phyloP scores from a whole-genome alignment of 2,888 invertebrate species.

The Cecidostiba fungosa region DNA sequence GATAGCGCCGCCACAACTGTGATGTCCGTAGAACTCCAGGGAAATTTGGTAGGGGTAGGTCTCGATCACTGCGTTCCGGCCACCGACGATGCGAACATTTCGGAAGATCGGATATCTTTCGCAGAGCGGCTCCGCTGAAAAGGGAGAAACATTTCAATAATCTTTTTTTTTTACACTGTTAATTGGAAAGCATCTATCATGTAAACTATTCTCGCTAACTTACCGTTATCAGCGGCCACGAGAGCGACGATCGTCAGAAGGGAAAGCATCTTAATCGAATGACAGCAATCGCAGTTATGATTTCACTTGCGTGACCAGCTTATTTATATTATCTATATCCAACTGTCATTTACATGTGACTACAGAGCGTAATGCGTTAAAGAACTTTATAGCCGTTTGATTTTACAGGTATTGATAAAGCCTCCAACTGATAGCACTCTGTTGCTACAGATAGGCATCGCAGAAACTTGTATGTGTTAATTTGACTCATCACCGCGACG shows the following conservation, averaged over 20 bases:
- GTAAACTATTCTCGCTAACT: background rate
- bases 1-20: conserved; percentile 83
- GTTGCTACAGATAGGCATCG: conserved; percentile 36
- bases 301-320: background rate
- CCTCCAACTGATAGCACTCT: conserved; percentile 10
- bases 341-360: background rate
- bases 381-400: conserved; percentile 18
- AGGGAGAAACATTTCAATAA: background rate
- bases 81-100: conserved; percentile 81
- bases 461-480: conserved; percentile 7
- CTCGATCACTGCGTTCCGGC: conserved; percentile 80
- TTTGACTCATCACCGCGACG: background rate
- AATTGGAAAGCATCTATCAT: background rate
- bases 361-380: background rate
- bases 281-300: background rate
- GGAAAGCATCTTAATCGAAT: conserved; percentile 27
- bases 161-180: too few species aligned
- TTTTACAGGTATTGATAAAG: conserved; percentile 40
- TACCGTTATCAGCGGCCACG: conserved; percentile 23
- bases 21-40: conserved; percentile 77
- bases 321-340: conserved; percentile 26
- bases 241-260: conserved; percentile 37
- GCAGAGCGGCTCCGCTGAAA: conserved; percentile 27
- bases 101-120: conserved; percentile 56
- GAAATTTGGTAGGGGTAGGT: conserved; percentile 82